Evolutionary conservation across 2,888 invertebrate genomes (phyloP), one percentile per base, ranked within the genome.

Genomic region (Aphodius sticticus): DNA sequence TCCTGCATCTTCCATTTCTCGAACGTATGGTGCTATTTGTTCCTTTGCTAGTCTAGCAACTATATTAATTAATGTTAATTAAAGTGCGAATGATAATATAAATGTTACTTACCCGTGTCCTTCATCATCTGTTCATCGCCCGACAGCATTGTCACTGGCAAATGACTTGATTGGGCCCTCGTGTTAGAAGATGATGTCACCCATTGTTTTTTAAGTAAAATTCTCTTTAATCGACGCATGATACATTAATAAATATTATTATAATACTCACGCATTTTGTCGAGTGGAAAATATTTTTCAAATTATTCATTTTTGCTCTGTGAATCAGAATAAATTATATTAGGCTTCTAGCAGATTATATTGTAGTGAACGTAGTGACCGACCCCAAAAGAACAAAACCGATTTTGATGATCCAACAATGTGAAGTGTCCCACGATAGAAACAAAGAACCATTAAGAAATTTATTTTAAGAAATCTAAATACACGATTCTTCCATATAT

Each of bases 81-180:
- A 79, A 80, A 79, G 69, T 14, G 12, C 70, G 14, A 82, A 82
- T 80, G 78, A 26, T 15, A 79, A 71, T 16, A 36, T 75, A 74
- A 14, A 16, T 71, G 77, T 14, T 81, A 86, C 84, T 88, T 90
- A 97, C 98, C 97, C 86, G 96, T 95, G 87, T 98, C 97, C 90
- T 95, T 96, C 95, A 98, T 96, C 89, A 96, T 93, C 81, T 92
- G 87, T 90, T 99, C 98, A 88, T 98, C 98, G 81, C 98, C 97
- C n/a, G 96, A 94, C 82, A 98, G 91, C 83, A 93, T 90, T 76
- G 95, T 95, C 83, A 98, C 89, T 74, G 98, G 96, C 6, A 76
- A 71, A 35, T 72, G 72, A 14, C 16, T 69, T n/a, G 38, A 71
- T 16, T 53, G 53, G 12, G 53, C 53, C 53, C 53, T 53, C 12